phyloP scores from a whole-genome alignment of 2,888 invertebrate species.

The Vandiemenella viatica region DNA sequence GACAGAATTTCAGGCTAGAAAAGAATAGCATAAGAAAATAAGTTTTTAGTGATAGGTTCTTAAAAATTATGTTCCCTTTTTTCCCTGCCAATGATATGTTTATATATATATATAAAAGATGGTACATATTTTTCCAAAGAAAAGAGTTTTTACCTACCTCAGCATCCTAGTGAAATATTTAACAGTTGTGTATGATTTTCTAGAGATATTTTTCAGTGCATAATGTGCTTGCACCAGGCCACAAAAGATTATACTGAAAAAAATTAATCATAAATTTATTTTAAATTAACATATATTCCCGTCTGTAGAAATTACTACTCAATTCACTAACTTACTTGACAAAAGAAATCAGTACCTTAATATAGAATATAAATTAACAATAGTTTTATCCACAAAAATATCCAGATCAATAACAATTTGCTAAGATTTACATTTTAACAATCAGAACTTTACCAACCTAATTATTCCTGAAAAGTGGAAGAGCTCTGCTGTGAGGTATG shows the following conservation, averaged over 20 bases:
- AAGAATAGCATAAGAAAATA: too few relatives aligned
- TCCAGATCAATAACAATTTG: too few relatives aligned
- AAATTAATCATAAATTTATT: conserved; percentile 4
- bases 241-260: conserved; percentile 40
- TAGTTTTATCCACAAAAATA: too few relatives aligned
- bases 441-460: conserved; percentile 14
- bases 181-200: conserved; percentile 40
- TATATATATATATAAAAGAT: too few relatives aligned
- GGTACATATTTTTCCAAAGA: too few relatives aligned
- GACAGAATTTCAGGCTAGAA: too few relatives aligned
- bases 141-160: conserved; percentile 11
- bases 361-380: too few relatives aligned
- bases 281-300: not conserved
- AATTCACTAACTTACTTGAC: not conserved
- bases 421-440: too few relatives aligned
- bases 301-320: not conserved
- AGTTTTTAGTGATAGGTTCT: too few relatives aligned
- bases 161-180: conserved; percentile 37
- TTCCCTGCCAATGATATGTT: too few relatives aligned
- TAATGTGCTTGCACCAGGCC: conserved; percentile 45
- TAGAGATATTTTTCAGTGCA: conserved; percentile 41
- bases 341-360: not conserved
- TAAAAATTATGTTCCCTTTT: too few relatives aligned
- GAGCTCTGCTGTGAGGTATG: conserved; percentile 43
- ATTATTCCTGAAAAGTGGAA: conserved; percentile 42